phyloP scores from a whole-genome alignment of 2,888 invertebrate species.

The Ophion costatus region DNA sequence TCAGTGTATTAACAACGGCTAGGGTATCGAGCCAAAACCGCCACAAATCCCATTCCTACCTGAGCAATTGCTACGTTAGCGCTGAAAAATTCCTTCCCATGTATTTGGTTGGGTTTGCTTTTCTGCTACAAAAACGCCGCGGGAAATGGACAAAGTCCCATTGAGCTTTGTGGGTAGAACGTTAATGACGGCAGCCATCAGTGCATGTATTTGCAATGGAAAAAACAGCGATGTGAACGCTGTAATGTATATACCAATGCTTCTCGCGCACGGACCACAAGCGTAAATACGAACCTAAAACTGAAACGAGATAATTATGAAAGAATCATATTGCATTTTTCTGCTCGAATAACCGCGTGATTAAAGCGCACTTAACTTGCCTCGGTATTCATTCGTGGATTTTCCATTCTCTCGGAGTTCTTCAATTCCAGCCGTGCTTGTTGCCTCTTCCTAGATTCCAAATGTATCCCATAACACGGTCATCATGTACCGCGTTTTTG shows the following conservation, averaged over 20 bases:
- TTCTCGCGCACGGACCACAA: not conserved
- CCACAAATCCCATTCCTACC: not conserved
- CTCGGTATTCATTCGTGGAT: not conserved
- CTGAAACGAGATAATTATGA: not conserved
- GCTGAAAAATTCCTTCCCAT: not conserved
- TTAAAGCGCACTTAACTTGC: too few relatives aligned
- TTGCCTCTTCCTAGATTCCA: not conserved
- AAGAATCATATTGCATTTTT: not conserved
- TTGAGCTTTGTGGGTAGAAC: constrained; percentile 7
- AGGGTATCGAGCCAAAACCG: not conserved
- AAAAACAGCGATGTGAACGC: not conserved
- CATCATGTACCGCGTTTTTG: not conserved
- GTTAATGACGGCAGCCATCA: not conserved
- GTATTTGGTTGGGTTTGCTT: not conserved
- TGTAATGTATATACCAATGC: not conserved
- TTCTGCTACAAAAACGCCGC: not conserved
- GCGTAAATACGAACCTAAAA: not conserved
- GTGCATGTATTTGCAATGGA: not conserved
- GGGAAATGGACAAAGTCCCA: constrained; percentile 21
- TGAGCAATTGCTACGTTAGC: not conserved
- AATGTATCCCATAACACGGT: not conserved
- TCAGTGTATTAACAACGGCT: not conserved
- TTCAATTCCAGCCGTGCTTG: not conserved
- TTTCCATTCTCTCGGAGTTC: not conserved
- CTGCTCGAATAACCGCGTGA: too few relatives aligned